Conservation (phyloP, 64 coral and sea anemone species). For the Trachythela sp. region DNA sequence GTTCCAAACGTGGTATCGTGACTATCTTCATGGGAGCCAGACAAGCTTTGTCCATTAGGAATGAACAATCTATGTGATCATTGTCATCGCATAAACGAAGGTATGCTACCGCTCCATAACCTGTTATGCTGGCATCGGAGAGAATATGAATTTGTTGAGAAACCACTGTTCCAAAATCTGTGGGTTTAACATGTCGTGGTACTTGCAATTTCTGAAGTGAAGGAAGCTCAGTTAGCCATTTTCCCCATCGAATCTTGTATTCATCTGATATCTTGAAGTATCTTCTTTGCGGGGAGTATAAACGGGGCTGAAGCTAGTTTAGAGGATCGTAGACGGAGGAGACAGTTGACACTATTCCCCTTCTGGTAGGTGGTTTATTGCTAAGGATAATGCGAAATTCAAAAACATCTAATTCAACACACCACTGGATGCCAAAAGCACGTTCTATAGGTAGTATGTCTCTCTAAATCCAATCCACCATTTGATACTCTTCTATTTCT, state of each 20-base stretch:
- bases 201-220: slow-evolving; percentile 13
- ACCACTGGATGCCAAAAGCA: slow-evolving; percentile 9
- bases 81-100: slow-evolving; percentile 3
- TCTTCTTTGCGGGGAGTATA: slow-evolving; percentile 4
- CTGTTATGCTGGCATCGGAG: not conserved
- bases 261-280: slow-evolving; percentile 12
- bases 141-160: slow-evolving; percentile 16
- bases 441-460: not conserved
- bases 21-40: not conserved
- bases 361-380: not conserved
- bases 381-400: slow-evolving; percentile 1
- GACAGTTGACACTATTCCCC: slow-evolving; percentile 12
- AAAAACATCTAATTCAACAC: slow-evolving; percentile 13
- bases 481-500: too few relatives aligned
- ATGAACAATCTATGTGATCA: not conserved
- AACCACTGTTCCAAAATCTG: not conserved
- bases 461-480: too few relatives aligned
- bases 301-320: slow-evolving; percentile 3
- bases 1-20: slow-evolving; percentile 9
- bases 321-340: slow-evolving; percentile 22
- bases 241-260: not conserved
- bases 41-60: not conserved
- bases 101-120: slow-evolving; percentile 9
- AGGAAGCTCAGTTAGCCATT: not conserved
- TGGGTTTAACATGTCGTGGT: not conserved